Conservation (phyloP, 2,888 invertebrate species). For the Mongoloraphidia duomilia region DNA sequence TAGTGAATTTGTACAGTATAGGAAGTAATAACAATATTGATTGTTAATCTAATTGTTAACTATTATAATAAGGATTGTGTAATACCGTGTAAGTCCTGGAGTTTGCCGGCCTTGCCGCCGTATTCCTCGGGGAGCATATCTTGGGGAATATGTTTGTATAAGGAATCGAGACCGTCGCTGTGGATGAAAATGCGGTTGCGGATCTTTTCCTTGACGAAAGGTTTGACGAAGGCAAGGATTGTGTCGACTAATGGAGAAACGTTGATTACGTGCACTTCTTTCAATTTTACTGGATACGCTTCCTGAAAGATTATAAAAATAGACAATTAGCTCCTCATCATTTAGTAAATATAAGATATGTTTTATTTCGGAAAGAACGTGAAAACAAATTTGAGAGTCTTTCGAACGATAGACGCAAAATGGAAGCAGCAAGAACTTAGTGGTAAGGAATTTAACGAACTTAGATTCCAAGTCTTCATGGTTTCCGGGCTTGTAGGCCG, state of each 20-base stretch:
- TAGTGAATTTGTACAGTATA: too few relatives aligned
- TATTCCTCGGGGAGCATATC: constrained; percentile 71
- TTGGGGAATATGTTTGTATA: constrained; percentile 65
- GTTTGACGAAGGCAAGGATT: constrained; percentile 72
- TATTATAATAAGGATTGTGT: background rate
- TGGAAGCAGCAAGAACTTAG: too few relatives aligned
- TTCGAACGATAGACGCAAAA: too few relatives aligned
- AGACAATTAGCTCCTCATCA: too few relatives aligned
- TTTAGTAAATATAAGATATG: too few relatives aligned
- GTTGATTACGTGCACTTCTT: constrained; percentile 76
- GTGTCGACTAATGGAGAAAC: constrained; percentile 72
- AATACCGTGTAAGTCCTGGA: constrained; percentile 56
- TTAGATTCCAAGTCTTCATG: too few relatives aligned
- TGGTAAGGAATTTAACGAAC: too few relatives aligned
- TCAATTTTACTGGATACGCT: constrained; percentile 76
- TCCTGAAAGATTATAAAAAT: constrained; percentile 38
- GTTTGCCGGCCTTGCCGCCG: constrained; percentile 63
- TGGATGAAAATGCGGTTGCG: constrained; percentile 70
- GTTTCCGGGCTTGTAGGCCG: too few relatives aligned
- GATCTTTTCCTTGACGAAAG: constrained; percentile 78
- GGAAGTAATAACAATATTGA: too few relatives aligned
- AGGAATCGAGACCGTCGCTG: constrained; percentile 47
- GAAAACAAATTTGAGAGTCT: too few relatives aligned
- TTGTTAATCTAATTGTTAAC: too few relatives aligned
- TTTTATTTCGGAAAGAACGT: too few relatives aligned